phyloP scores from a whole-genome alignment of 2,888 invertebrate genomes.

The Ornithoptera alexandrae region DNA sequence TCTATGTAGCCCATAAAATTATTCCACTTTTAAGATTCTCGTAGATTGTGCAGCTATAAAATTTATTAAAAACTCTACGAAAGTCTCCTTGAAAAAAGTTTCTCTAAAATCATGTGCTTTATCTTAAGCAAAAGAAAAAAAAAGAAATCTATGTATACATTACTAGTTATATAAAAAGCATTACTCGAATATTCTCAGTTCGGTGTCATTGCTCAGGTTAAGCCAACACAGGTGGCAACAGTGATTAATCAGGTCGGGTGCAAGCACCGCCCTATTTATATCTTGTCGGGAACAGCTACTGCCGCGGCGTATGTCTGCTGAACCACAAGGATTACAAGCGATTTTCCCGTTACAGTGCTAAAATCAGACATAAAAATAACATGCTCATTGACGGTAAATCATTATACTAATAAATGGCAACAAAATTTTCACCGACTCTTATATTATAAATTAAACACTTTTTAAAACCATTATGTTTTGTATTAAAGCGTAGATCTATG shows the following conservation, averaged over 20 bases:
- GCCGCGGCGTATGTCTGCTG: conserved; percentile 49
- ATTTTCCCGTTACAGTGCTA: conserved; percentile 9
- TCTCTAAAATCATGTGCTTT: not conserved
- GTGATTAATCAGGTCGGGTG: conserved; percentile 65
- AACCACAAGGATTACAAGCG: conserved; percentile 51
- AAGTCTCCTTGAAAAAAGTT: not conserved
- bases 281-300: conserved; percentile 51
- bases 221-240: conserved; percentile 57
- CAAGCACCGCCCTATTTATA: conserved; percentile 60
- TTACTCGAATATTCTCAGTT: conserved; percentile 30
- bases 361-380: not conserved
- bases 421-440: not conserved
- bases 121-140: not conserved
- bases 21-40: conserved; percentile 2
- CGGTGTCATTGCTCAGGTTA: conserved; percentile 47
- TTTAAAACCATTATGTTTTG: not conserved
- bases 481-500: conserved; percentile 8
- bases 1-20: conserved; percentile 2
- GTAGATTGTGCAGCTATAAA: not conserved
- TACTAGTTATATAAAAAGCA: conserved; percentile 46
- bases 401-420: not conserved
- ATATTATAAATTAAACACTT: not conserved
- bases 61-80: not conserved
- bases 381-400: not conserved
- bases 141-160: conserved; percentile 46